phyloP scores from a whole-genome alignment of 2,113 vertebrate genomes.

The Cryptomyrus ogoouensis region DNA sequence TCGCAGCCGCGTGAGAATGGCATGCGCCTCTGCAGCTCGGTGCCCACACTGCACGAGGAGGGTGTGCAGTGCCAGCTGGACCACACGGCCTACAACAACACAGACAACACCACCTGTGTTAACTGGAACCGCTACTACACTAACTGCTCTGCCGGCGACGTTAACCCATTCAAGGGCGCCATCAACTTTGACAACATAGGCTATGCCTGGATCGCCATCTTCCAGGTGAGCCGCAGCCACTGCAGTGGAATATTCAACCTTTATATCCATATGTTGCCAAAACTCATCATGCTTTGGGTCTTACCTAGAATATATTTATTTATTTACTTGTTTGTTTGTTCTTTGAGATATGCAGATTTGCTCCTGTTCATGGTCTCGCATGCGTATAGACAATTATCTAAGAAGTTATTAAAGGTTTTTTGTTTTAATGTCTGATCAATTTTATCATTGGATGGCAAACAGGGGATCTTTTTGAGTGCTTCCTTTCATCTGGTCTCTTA shows the following conservation, averaged over 20 bases:
- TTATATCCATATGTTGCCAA: too few relatives aligned
- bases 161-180: slow-evolving; percentile 94
- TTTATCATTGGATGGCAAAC: background rate
- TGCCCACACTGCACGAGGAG: slow-evolving; percentile 77
- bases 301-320: background rate
- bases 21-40: slow-evolving; percentile 79
- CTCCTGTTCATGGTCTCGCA: background rate
- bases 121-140: slow-evolving; percentile 98
- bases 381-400: too few relatives aligned
- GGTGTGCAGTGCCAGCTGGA: slow-evolving; percentile 76
- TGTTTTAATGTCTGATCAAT: background rate
- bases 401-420: background rate
- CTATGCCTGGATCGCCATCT: slow-evolving; percentile 97
- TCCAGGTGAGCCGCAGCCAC: slow-evolving; percentile 69
- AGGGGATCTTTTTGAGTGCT: background rate
- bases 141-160: slow-evolving; percentile 80
- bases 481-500: background rate
- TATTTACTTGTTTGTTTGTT: background rate
- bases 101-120: slow-evolving; percentile 89
- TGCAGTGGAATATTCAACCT: background rate
- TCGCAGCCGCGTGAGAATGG: slow-evolving; percentile 82
- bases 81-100: slow-evolving; percentile 80
- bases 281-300: background rate
- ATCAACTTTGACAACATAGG: slow-evolving; percentile 99
- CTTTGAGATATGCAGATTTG: background rate